Evolutionary conservation across 2,797 vertebrate genomes (phyloP).

Genomic region (Nannoperca australis): DNA sequence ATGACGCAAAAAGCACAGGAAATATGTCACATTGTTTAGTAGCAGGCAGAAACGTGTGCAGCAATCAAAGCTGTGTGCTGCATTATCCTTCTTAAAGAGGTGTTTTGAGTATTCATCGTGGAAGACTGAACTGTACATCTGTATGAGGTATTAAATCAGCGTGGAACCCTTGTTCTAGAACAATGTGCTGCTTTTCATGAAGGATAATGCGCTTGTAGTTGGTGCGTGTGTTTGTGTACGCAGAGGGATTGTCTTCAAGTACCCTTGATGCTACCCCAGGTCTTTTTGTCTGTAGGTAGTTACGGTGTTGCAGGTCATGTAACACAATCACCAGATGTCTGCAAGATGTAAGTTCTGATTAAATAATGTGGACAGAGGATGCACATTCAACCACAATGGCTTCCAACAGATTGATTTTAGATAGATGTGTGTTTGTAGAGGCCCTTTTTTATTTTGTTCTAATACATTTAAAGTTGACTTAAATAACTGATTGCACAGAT

Average conservation of each 20-base stretch:
- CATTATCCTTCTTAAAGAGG: neutral
- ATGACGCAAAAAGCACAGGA: constrained; percentile 4
- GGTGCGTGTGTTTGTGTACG: neutral
- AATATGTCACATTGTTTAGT: constrained; percentile 5
- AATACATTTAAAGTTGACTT: neutral
- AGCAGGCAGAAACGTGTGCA: neutral
- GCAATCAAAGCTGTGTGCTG: neutral
- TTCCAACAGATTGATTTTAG: constrained; percentile 1
- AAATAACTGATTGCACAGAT: neutral
- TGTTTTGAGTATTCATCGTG: neutral
- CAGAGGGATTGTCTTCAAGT: constrained; percentile 36
- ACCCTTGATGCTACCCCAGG: neutral
- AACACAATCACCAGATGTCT: constrained; percentile 48
- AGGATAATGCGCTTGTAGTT: neutral
- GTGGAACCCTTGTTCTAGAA: constrained; percentile 5
- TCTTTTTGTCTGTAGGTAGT: constrained; percentile 17
- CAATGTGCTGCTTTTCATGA: neutral
- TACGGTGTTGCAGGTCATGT: constrained; percentile 50
- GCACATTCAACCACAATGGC: too few species aligned
- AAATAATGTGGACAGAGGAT: constrained; percentile 15
- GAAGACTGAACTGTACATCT: constrained; percentile 16
- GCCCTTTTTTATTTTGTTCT: neutral
- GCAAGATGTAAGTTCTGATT: constrained; percentile 42
- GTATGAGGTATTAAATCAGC: constrained; percentile 13
- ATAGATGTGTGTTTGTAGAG: neutral